Evolutionary conservation across 2,888 invertebrate genomes (phyloP), one percentile per base, ranked within the genome.

Genomic region (Seira sanloemensis): DNA sequence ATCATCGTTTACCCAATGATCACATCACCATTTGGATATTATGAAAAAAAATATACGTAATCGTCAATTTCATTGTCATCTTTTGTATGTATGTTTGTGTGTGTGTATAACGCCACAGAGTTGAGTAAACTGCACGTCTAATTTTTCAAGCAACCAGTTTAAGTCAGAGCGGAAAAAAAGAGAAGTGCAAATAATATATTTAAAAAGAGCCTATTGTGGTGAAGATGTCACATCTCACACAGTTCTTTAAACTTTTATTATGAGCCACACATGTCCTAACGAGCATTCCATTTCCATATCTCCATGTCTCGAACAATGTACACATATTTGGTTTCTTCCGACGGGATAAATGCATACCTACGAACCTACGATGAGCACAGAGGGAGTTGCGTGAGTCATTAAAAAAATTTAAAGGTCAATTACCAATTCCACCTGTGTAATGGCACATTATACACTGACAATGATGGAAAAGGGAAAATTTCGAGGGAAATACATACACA

Each of bases 321-420:
- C n/a, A n/a, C n/a, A n/a, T n/a, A n/a, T n/a, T n/a, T n/a, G n/a
- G n/a, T n/a, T n/a, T n/a, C n/a, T n/a, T n/a, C n/a, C n/a, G n/a
- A n/a, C n/a, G n/a, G n/a, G n/a, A n/a, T 58, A 9, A 7, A 58
- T n/a, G n/a, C 58, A 58, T 58, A 9, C 58, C 18, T 58, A 18
- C n/a, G n/a, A n/a, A n/a, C 58, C 18, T 58, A 58, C n/a, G 7
- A 9, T 58, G n/a, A 4, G n/a, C n/a, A n/a, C n/a, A n/a, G n/a
- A n/a, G n/a, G n/a, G n/a, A n/a, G n/a, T 18, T n/a, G 58, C n/a
- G 58, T 58, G 58, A 58, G n/a, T n/a, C 58, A 58, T 58, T 58
- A 58, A 18, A n/a, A n/a, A n/a, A 16, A 16, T 58, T 9, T 4
- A 58, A 58, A 58, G 58, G 58, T 58, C 58, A 58, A 58, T 58